Percentiles rank a stretch among this genome's conserved stretches.
These are phyloP conservation scores for Hyperopisus bebe DNA, from an alignment of 2,113 vertebrate genomes.

Conservation along the genomic window DNA sequence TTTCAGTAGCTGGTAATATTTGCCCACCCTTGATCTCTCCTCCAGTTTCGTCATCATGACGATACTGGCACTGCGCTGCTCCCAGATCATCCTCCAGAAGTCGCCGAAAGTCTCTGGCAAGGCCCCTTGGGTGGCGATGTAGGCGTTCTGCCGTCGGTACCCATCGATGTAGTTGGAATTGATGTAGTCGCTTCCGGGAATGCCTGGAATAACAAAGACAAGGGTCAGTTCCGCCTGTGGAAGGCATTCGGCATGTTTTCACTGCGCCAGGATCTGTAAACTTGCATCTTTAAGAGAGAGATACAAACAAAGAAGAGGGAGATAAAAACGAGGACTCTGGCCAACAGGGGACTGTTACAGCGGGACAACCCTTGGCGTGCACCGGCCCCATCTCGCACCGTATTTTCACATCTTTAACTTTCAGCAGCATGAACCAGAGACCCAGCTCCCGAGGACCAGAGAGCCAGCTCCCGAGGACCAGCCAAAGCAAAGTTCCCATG, in stretches of 20 bases:
- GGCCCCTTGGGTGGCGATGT: slow-evolving; percentile 92
- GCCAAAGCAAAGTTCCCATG: not conserved
- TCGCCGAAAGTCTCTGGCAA: slow-evolving; percentile 96
- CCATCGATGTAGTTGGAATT: slow-evolving; percentile 99
- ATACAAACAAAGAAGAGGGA: not conserved
- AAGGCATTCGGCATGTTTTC: not conserved
- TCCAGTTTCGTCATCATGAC: slow-evolving; percentile 99
- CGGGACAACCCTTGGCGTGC: not conserved
- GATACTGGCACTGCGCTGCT: slow-evolving; percentile 88
- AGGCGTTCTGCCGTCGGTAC: slow-evolving; percentile 96
- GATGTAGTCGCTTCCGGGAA: slow-evolving; percentile 96
- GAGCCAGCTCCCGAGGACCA: not conserved
- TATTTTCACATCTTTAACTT: not conserved
- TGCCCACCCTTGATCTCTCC: slow-evolving; percentile 88
- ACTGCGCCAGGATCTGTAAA: not conserved
- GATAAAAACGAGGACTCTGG: not conserved
- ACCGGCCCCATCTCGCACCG: not conserved
- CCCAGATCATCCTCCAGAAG: slow-evolving; percentile 99
- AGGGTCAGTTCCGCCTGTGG: slow-evolving; percentile 5
- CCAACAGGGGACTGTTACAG: not conserved
- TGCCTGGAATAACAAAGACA: slow-evolving; percentile 63
- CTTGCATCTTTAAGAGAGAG: not conserved
- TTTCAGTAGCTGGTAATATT: not conserved
- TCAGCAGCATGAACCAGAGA: not conserved
- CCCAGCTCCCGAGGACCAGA: not conserved